Conservation (phyloP, 2,888 invertebrate species). For the Drosophila mayaguana region DNA sequence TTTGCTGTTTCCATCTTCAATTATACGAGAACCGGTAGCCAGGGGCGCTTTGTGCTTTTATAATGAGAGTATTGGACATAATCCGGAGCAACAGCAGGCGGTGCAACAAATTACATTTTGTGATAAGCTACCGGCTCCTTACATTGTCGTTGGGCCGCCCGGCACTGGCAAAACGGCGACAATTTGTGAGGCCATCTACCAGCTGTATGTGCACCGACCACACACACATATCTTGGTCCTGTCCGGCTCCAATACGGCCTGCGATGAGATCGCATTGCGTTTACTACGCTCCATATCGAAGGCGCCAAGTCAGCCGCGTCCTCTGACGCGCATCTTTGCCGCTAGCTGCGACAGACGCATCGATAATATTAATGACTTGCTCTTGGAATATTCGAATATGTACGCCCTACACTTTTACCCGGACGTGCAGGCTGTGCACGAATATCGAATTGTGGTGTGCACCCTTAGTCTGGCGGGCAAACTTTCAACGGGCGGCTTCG, state of each 20-base stretch:
- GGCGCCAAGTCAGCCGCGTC: constrained; percentile 42
- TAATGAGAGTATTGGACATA: constrained; percentile 85
- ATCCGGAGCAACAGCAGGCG: constrained; percentile 88
- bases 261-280: constrained; percentile 88
- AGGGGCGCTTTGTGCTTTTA: constrained; percentile 27
- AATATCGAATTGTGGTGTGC: constrained; percentile 88
- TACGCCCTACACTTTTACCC: constrained; percentile 84
- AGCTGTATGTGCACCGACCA: constrained; percentile 85
- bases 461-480: constrained; percentile 87
- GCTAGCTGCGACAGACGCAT: constrained; percentile 82
- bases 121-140: constrained; percentile 87
- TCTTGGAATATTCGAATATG: constrained; percentile 85
- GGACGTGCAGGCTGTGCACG: constrained; percentile 85
- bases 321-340: constrained; percentile 85
- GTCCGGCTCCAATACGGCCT: constrained; percentile 90
- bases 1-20: constrained; percentile 58
- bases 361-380: constrained; percentile 81
- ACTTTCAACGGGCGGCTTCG: constrained; percentile 85
- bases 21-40: constrained; percentile 7
- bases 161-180: constrained; percentile 91
- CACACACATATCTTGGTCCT: constrained; percentile 87
- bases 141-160: constrained; percentile 90
- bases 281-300: constrained; percentile 82
- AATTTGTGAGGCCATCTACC: constrained; percentile 89
- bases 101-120: constrained; percentile 88